Evolutionary conservation across 1,140 invertebrate genomes (phyloP), one percentile per base, ranked within the genome.

Genomic region (Myzus persicae): DNA sequence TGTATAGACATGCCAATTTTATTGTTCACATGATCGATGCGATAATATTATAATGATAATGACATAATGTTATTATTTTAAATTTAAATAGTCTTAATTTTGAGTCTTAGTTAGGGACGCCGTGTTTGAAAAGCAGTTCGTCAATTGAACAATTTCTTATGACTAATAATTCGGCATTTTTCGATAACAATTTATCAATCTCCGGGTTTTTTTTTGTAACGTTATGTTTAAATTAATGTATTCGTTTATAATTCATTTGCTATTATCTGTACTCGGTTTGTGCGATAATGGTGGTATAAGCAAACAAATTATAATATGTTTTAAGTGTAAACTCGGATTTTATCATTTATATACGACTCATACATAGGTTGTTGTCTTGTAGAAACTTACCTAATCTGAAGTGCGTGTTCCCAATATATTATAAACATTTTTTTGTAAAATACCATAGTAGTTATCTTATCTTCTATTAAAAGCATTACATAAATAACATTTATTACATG

Each of bases 401-500:
- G 88, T 54, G 48, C 36, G n/a, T 36, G 88, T 89, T 54, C n/a
- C 48, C 48, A 54, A 54, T 54, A 51, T 51, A 46, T 26, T 22
- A 48, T 89, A 48, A 36, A 38, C 31, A 88, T 46, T 36, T 48
- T 88, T n/a, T 88, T 67, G 1, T 26, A 31, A 89, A 36, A 89
- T 54, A 89, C 88, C 48, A 51, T 89, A 89, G 38, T 46, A 87
- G 31, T 54, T 90, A 90, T 90, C 89, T 90, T 90, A 90, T 90
- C 89, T 90, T 90, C 42, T 90, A 90, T 90, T 90, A 90, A 90
- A 59, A 90, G 89, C 89, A 31, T 90, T 90, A 67, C 54, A 90
- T 90, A 90, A 90, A 90, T 90, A 90, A 59, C 51, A 31, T 90
- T 67, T 90, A 90, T 67, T 67, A 67, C 54, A 42, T 18, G 26